phyloP scores from a whole-genome alignment of 2,113 vertebrate genomes.

The Ceyx cyanopectus region DNA sequence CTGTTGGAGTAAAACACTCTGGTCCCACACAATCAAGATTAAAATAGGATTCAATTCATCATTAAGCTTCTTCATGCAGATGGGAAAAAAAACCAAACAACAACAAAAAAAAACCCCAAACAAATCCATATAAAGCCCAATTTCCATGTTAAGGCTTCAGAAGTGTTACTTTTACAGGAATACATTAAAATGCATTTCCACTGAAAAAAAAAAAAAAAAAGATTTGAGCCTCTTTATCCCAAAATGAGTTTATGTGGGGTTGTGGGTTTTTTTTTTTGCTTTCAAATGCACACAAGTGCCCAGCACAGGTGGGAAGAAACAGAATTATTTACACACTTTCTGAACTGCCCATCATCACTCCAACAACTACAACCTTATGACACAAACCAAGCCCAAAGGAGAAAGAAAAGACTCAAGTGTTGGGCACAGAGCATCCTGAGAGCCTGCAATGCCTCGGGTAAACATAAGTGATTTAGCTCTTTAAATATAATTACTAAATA shows the following conservation, averaged over 20 bases:
- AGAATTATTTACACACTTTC: background rate
- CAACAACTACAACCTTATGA: background rate
- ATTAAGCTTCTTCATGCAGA: background rate
- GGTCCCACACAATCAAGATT: background rate
- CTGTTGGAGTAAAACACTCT: background rate
- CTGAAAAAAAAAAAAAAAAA: background rate
- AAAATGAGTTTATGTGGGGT: too few relatives aligned
- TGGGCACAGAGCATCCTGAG: background rate
- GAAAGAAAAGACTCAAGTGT: rapidly evolving
- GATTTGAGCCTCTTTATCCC: background rate
- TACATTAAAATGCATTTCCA: background rate
- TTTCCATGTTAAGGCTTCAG: background rate
- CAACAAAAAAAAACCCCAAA: background rate
- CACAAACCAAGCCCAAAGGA: background rate
- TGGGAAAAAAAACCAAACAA: background rate
- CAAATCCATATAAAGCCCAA: background rate
- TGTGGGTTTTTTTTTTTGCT: background rate
- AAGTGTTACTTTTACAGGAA: background rate
- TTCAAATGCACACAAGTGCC: background rate
- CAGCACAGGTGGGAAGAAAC: background rate
- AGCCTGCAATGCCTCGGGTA: rapidly evolving
- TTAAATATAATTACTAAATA: background rate
- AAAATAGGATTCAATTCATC: background rate
- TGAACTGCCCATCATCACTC: background rate
- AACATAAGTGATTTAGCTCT: rapidly evolving